phyloP scores from a whole-genome alignment of 2,797 vertebrate genomes.

The Lagodon rhomboides region DNA sequence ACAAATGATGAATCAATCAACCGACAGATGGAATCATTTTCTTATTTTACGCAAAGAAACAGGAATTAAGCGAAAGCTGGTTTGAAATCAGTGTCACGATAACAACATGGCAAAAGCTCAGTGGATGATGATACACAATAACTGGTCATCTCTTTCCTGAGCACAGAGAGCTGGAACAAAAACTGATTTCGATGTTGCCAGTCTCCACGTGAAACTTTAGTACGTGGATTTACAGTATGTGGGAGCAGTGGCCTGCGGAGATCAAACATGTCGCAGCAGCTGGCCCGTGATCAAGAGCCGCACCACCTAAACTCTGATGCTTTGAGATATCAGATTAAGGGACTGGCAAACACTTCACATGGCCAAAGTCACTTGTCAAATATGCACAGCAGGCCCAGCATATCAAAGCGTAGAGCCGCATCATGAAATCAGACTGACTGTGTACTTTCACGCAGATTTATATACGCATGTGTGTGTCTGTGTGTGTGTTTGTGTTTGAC shows the following conservation, averaged over 20 bases:
- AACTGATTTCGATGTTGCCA: not conserved
- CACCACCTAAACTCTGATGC: slow-evolving; percentile 45
- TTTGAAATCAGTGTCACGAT: not conserved
- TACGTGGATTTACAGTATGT: slow-evolving; percentile 13
- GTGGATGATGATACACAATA: not conserved
- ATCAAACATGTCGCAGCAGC: slow-evolving; percentile 43
- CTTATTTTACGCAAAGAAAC: too few species aligned
- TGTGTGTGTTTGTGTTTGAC: slow-evolving; percentile 31
- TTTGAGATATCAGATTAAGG: slow-evolving; percentile 56
- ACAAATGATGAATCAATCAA: not conserved
- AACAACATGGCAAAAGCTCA: too few species aligned
- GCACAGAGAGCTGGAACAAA: slow-evolving; percentile 1
- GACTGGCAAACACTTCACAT: slow-evolving; percentile 58
- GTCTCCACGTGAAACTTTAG: slow-evolving; percentile 7
- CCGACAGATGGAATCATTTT: too few species aligned
- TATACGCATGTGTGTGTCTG: not conserved
- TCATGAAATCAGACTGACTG: slow-evolving; percentile 41
- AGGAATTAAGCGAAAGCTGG: not conserved
- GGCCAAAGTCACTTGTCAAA: slow-evolving; percentile 52
- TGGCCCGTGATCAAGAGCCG: slow-evolving; percentile 50
- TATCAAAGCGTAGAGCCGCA: slow-evolving; percentile 51
- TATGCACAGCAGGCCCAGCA: slow-evolving; percentile 42
- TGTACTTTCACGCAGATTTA: not conserved
- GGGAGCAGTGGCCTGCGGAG: slow-evolving; percentile 24
- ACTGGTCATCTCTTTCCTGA: not conserved